Evolutionary conservation across 2,888 invertebrate species (phyloP), one percentile per base, ranked within the genome.

Genomic region (Ernsta delagoae): DNA sequence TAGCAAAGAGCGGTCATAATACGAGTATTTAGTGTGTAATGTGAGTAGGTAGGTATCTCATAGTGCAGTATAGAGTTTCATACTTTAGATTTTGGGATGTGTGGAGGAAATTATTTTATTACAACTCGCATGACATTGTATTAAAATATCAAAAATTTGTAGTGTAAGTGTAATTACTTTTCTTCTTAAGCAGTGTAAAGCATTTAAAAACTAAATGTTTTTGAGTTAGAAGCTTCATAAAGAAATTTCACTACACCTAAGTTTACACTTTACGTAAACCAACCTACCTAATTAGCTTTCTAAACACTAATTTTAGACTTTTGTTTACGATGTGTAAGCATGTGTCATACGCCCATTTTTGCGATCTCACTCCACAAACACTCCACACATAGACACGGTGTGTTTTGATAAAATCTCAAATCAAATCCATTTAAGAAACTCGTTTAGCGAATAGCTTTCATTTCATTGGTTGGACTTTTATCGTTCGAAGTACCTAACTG

Each of bases 41-140:
- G n/a, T n/a, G n/a, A 6, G 41, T 8, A 24, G 31, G 31, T 54
- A 43, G 4, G 6, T 39, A 3, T 50, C 8, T 50, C 71, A 70
- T 71, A 56, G 71, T 74, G 62, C n/a, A n/a, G n/a, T n/a, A n/a
- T 75, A 66, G 63, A 65, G 70, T 72, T 74, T 70, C 71, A 66
- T 56, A 64, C 70, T 74, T 73, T 71, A 24, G 70, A 66, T 70
- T 65, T 50, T 62, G 62, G 60, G 71, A 75, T 81, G 82, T 84
- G 84, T 85, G 79, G 79, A 81, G 83, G 82, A 82, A 80, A 84
- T 74, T 77, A 76, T 77, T 73, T 78, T 7, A 39, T 83, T 79
- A 83, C 76, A 74, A 16, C 57, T 34, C 9, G 34, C 31, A 3
- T 65, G 8, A 39, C 59, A 63, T 9, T 36, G 16, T 16, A 16